Base-by-base conservation (phyloP, 2,888 invertebrate genomes). In the Philereme transversata region DNA sequence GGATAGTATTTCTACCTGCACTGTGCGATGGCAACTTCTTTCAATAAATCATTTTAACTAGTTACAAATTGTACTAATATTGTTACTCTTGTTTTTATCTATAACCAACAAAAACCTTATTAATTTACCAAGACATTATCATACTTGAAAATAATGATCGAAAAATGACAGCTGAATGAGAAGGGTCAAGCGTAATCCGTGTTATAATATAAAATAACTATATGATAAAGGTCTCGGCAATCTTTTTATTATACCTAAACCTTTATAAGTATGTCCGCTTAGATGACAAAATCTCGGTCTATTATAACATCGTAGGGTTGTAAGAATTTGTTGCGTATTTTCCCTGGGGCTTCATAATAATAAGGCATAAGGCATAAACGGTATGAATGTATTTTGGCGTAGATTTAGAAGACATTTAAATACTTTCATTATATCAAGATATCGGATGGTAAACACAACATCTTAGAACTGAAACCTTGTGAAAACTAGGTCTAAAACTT, bases 111-210 rank as follows among this genome's bases (percentile, higher is more conserved):
- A n/a, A n/a, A n/a, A n/a, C n/a, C n/a, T n/a, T n/a, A n/a, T n/a
- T n/a, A n/a, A n/a, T 47, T 33, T 46, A 57, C 43, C 40, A 60
- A 62, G 60, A 66, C 53, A 56, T 64, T 51, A 49, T n/a, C 49
- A 60, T 49, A 48, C 58, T 57, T 33, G 51, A 59, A 63, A 68
- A 64, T 57, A 60, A 63, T 59, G 51, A 10, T 51, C 50, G 60
- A 62, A 63, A 57, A 52, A 51, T 60, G 57, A 57, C 41, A 46
- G 34, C 51, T 8, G 47, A 57, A 62, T 60, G 60, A 66, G 46
- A 57, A 69, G 62, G 69, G 62, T 65, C 64, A 40, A 60, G 22
- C 40, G 38, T 56, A 64, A 62, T 65, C 68, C 59, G 35, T 56
- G 58, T 54, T 40, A 51, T 67, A 56, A 60, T 65, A 60, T 65